Conservation (phyloP, 2,113 vertebrate species). For the Capreolus pygargus region DNA sequence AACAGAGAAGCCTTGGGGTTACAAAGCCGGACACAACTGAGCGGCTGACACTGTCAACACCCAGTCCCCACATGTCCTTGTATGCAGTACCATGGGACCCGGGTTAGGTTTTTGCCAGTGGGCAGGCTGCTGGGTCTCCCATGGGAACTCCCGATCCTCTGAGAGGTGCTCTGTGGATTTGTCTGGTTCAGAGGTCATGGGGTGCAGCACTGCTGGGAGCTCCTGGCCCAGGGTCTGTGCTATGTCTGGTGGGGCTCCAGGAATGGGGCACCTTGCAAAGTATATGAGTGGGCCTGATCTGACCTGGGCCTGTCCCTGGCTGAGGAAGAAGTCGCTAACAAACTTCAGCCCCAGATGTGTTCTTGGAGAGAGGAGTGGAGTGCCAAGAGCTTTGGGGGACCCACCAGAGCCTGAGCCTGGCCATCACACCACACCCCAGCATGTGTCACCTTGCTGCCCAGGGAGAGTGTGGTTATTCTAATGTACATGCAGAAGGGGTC, state of each 20-base stretch:
- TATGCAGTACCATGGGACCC: rapidly evolving
- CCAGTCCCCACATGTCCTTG: rapidly evolving
- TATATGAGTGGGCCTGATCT: rapidly evolving
- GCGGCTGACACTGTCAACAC: neutral
- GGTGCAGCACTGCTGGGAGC: too few relatives aligned
- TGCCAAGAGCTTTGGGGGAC: neutral
- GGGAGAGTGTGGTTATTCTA: rapidly evolving
- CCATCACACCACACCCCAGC: too few relatives aligned
- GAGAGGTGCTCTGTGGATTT: neutral
- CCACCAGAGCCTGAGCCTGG: neutral
- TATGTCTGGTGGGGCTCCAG: rapidly evolving
- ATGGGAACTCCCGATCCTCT: neutral
- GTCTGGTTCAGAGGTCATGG: neutral
- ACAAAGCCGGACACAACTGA: neutral
- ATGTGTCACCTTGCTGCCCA: rapidly evolving
- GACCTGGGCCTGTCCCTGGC: neutral
- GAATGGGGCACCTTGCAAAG: neutral
- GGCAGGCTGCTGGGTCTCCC: neutral
- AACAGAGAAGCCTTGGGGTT: neutral
- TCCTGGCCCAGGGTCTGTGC: rapidly evolving
- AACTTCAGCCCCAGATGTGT: neutral
- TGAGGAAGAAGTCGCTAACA: too few relatives aligned
- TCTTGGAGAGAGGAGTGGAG: neutral
- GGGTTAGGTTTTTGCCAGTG: rapidly evolving
- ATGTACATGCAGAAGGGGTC: too few relatives aligned